Base-by-base conservation (phyloP, 1,140 invertebrate species). In the Caenorhabditis latens region DNA sequence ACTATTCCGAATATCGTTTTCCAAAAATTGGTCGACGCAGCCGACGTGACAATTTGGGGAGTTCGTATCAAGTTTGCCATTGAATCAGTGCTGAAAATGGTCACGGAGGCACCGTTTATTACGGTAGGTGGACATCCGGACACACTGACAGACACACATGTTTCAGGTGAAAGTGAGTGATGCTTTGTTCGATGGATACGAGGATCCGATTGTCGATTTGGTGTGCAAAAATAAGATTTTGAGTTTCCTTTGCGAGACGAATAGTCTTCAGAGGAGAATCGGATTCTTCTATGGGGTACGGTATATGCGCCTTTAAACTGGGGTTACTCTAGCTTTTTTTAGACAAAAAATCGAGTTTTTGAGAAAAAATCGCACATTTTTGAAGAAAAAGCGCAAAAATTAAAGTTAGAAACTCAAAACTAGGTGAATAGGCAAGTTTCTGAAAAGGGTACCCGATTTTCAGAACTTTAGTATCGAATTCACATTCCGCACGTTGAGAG, bases 1-100 rank as follows among this genome's bases (percentile, higher is more conserved):
- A 90, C 88, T 40, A 90, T 92, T 58, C 91, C 91, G 19, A 92
- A 90, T 79, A 75, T 92, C 32, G 75, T 92, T 14, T 91, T 92
- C 53, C 91, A 91, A 24, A 61, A 67, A 13, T n/a, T 88, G 8
- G 40, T 48, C 19, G 48, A 67, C 57, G 40, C 24, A 5, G 43
- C 90, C 67, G 46, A 57, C 16, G 40, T 21, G 86, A 57, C n/a
- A 19, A 21, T 24, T 84, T 65, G 79, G 89, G 40, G 50, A 71
- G 16, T 86, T 43, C 0, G 13, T 61, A 50, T 79, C 43, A 79
- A 50, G 11, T 79, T 79, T 85, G 32, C 14, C 11, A 21, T 90
- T 55, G 40, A 91, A 86, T 89, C 84, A 7, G 89, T 85, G 21
- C 24, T 88, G 46, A 75, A 88, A 53, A 50, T 65, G 61, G 50